Conservation (phyloP, 2,797 vertebrate species). For the Cuculus canorus region DNA sequence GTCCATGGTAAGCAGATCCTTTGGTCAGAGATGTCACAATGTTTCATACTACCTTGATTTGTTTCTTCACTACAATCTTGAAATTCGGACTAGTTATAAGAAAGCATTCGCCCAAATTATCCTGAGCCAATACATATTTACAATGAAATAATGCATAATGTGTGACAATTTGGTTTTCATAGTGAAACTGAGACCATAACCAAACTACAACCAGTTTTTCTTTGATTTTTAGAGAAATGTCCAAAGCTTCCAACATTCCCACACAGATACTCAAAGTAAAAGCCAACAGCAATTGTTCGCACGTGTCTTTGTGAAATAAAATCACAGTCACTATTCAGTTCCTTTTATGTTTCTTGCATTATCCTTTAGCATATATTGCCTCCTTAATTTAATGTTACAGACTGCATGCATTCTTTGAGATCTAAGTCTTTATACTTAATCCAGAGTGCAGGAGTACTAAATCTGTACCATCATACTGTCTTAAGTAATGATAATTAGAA, state of each 20-base stretch:
- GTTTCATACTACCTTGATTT: neutral
- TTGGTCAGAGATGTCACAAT: neutral
- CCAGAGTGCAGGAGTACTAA: neutral
- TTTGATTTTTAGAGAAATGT: neutral
- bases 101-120: neutral
- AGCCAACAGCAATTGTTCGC: slow-evolving; percentile 15
- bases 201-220: neutral
- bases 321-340: neutral
- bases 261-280: slow-evolving; percentile 38
- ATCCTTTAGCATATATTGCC: neutral
- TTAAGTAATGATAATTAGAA: neutral
- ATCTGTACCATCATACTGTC: neutral
- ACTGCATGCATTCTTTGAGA: neutral
- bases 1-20: neutral
- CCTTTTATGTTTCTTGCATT: neutral
- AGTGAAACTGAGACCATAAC: neutral
- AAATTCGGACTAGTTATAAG: neutral
- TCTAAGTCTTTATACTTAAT: neutral
- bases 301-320: slow-evolving; percentile 1
- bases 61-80: neutral
- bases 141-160: neutral
- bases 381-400: neutral
- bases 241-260: neutral
- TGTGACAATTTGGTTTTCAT: neutral
- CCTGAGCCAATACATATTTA: neutral